Conservation (phyloP, 2,888 invertebrate species). For the Drosophila merina region DNA sequence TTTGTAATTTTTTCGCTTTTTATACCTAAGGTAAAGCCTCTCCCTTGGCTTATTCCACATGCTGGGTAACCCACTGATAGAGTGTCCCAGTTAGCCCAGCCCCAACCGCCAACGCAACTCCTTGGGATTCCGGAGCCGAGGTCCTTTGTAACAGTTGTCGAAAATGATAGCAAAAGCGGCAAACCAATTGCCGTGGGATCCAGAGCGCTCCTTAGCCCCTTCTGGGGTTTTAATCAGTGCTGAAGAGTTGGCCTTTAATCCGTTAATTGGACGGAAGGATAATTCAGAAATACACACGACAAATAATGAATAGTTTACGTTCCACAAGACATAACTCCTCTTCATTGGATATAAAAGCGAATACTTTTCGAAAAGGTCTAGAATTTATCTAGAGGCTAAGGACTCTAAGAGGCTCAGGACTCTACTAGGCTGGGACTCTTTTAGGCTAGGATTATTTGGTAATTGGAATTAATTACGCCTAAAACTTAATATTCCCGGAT, state of each 20-base stretch:
- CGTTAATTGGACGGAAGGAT: too few relatives aligned
- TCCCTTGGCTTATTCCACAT: neutral
- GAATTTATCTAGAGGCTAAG: too few relatives aligned
- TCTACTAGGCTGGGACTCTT: too few relatives aligned
- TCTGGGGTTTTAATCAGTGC: neutral
- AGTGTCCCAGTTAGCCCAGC: conserved; percentile 11
- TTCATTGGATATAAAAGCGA: too few relatives aligned
- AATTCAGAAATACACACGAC: too few relatives aligned
- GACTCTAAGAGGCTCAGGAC: too few relatives aligned
- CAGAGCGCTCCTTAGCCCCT: conserved; percentile 7
- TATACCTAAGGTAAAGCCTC: neutral
- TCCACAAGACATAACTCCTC: too few relatives aligned
- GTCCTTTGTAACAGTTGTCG: conserved; percentile 59
- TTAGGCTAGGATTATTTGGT: too few relatives aligned
- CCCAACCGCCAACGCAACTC: conserved; percentile 2
- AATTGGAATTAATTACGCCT: too few relatives aligned
- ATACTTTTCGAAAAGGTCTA: too few relatives aligned
- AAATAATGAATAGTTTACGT: too few relatives aligned
- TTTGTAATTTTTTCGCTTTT: neutral
- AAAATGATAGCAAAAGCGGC: conserved; percentile 53
- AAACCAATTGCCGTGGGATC: conserved; percentile 58
- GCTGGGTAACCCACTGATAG: conserved; percentile 32
- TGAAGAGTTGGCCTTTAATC: neutral
- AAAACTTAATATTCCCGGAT: too few relatives aligned
- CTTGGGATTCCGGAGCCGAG: neutral